Base-by-base conservation (phyloP, 2,888 invertebrate species). In the Nomada flava region DNA sequence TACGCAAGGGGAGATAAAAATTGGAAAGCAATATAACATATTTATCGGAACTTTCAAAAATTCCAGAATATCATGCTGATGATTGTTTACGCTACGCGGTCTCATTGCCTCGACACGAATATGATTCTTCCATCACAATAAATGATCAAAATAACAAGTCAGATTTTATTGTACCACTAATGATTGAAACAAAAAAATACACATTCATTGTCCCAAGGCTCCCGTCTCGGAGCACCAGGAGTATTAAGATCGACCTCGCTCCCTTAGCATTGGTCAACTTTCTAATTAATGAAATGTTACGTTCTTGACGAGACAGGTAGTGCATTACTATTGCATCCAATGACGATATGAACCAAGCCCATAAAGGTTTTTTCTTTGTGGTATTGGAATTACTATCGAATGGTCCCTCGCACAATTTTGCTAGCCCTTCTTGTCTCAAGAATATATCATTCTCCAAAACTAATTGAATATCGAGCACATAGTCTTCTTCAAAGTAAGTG, bases 201-300 rank as follows among this genome's bases (percentile, higher is more conserved):
- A 47, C 47, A 57, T 13, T 13, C 29, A 26, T 62, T 47, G 52
- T 60, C 42, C 47, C 59, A 77, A 70, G 63, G 59, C 13, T 70
- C 20, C 20, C 62, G 20, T 69, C 60, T 71, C n/a, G 15, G 44
- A 70, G 15, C 23, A 42, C 65, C 59, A 29, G 50, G 53, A 63
- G 52, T 29, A 73, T 86, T 79, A 65, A 52, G 64, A 64, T 65
- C 68, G 63, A 68, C 53, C 29, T 50, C 59, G 73, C 26, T 79
- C 73, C 69, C 67, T 85, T 65, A 72, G 63, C 73, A 82, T 73
- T 73, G 85, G 64, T 68, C 84, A 83, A 87, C 89, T 88, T 89
- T 89, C 87, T 86, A 88, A 89, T 89, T 89, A 88, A 87, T 86
- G 82, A 84, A 84, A 86, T 76, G 83, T 84, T 84, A 81, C 86